Percentiles rank a stretch among this genome's conserved stretches.
phyloP scores from a whole-genome alignment of 53 echinoderm and acorn worm species.

The Apostichopus leukothele region DNA sequence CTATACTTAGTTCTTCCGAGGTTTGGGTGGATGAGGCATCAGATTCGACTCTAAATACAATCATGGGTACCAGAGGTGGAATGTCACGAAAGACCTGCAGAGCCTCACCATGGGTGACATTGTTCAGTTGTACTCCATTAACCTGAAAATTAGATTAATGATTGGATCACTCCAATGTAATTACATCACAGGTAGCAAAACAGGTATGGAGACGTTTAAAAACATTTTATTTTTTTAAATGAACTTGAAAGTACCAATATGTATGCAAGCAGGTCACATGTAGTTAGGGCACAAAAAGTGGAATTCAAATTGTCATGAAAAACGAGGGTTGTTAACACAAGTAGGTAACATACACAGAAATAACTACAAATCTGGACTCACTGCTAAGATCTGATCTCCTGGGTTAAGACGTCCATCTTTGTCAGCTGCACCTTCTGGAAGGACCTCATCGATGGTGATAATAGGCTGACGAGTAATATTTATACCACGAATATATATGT shows the following conservation, averaged over 20 bases:
- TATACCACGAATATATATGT: too few relatives aligned
- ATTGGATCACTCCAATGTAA: too few relatives aligned
- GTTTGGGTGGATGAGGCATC: constrained; percentile 42
- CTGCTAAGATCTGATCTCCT: constrained; percentile 83
- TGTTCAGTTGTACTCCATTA: constrained; percentile 67
- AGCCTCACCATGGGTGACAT: constrained; percentile 74
- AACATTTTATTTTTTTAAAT: too few relatives aligned
- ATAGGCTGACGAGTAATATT: constrained; percentile 50
- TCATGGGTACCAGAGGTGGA: constrained; percentile 69
- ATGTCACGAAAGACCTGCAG: constrained; percentile 72
- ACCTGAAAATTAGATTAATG: constrained; percentile 51
- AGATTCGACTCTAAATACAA: constrained; percentile 73
- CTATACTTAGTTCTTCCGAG: constrained; percentile 56
- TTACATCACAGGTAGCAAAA: too few relatives aligned
- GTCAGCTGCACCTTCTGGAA: constrained; percentile 75
- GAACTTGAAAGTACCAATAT: too few relatives aligned
- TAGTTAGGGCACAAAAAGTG: too few relatives aligned
- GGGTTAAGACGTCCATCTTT: constrained; percentile 83
- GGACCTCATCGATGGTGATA: constrained; percentile 81
- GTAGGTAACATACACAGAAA: too few relatives aligned
- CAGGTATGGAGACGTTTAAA: too few relatives aligned
- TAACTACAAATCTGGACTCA: constrained; percentile 24
- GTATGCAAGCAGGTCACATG: too few relatives aligned
- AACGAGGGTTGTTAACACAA: too few relatives aligned
- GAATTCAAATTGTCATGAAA: too few relatives aligned